These are phyloP conservation scores for Acrobasis suavella DNA, from an alignment of 2,888 invertebrate species.

Conservation along the genomic window DNA sequence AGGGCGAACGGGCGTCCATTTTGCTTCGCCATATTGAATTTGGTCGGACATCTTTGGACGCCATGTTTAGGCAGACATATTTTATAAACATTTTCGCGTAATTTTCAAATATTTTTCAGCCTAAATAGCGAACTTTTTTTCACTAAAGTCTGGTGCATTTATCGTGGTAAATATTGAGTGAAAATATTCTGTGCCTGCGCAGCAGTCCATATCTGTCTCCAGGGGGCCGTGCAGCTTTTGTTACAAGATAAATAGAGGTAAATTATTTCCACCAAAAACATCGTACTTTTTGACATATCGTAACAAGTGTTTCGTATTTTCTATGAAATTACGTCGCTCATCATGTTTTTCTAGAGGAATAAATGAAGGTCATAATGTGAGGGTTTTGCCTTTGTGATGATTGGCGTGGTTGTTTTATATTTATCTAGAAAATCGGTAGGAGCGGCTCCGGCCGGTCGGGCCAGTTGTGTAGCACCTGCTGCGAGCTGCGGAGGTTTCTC, in stretches of 20 bases:
- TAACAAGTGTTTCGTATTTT: slow-evolving; percentile 77
- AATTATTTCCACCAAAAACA: slow-evolving; percentile 74
- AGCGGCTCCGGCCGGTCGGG: slow-evolving; percentile 60
- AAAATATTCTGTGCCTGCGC: slow-evolving; percentile 73
- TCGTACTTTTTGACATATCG: slow-evolving; percentile 77
- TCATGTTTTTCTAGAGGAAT: slow-evolving; percentile 42
- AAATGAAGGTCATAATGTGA: slow-evolving; percentile 66
- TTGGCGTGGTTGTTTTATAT: slow-evolving; percentile 73
- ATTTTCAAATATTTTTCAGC: slow-evolving; percentile 82
- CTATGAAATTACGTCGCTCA: slow-evolving; percentile 64
- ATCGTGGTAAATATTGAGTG: slow-evolving; percentile 61
- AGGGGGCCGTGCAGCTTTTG: slow-evolving; percentile 78
- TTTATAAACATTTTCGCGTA: slow-evolving; percentile 87
- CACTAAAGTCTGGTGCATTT: slow-evolving; percentile 69
- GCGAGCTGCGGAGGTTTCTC: slow-evolving; percentile 44
- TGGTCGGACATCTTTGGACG: slow-evolving; percentile 86
- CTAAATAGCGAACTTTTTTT: slow-evolving; percentile 78
- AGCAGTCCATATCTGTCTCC: slow-evolving; percentile 73
- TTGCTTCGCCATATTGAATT: slow-evolving; percentile 83
- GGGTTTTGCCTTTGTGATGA: slow-evolving; percentile 49
- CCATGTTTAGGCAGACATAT: slow-evolving; percentile 90
- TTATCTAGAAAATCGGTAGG: slow-evolving; percentile 61
- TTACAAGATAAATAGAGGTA: slow-evolving; percentile 81
- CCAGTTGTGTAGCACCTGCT: slow-evolving; percentile 50
- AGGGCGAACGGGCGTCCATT: slow-evolving; percentile 76